Evolutionary conservation across 1,140 invertebrate genomes (phyloP), one percentile per base, ranked within the genome.

Genomic region (Geopemphigus sp.): DNA sequence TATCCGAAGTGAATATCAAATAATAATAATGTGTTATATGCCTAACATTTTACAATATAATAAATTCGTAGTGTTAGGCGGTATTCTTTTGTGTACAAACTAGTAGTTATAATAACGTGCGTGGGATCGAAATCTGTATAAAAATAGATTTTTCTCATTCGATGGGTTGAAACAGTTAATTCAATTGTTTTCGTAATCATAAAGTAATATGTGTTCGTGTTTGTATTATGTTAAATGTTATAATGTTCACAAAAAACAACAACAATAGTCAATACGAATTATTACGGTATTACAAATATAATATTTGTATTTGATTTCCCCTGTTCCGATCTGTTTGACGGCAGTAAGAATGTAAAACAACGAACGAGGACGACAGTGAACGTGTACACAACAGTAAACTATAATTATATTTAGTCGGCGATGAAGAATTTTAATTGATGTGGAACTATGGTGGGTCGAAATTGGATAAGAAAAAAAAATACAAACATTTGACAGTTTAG

Each of bases 381-480:
- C 4, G 26, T 5, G 32, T 39, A n/a, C n/a, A 45, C 5, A 8
- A 32, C 63, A 17, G 17, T 63, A 8, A 8, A 32, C 17, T 32
- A 17, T 63, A 63, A 63, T 63, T 63, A 63, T 50, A 50, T 63
- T 63, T 63, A 63, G 26, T 17, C 19, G 29, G 26, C 17, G 17
- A 47, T 72, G 14, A 74, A 59, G 19, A 59, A 74, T 74, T 74
- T 57, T 74, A 74, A 74, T 59, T 74, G 54, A 45, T 74, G 26
- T 57, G 39, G 47, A 70, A 56, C n/a, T 57, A 29, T 12, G 12
- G 14, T 12, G 15, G 47, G 12, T 54, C 5, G 17, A 29, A 29
- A 8, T 11, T 56, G 56, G 11, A 19, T 12, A 53, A 53, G 15
- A 54, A 54, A 54, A 19, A 22, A 45, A 66, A 45, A 22, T 50